A percentile compares a stretch with the other conserved stretches of the same genome.
phyloP scores from a whole-genome alignment of 1,140 invertebrate species.

The Oreohelix idahoensis region DNA sequence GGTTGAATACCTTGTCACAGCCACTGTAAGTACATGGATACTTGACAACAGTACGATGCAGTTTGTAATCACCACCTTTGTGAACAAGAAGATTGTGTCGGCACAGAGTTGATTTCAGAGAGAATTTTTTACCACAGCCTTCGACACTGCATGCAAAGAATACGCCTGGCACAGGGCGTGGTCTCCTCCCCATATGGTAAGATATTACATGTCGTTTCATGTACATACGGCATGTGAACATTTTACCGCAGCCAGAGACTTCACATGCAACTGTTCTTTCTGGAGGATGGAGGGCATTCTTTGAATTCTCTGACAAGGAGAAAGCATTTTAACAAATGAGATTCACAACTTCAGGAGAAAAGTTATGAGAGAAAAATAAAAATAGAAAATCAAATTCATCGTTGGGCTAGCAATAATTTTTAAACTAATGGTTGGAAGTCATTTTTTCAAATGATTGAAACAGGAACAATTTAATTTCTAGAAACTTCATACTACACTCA shows the following conservation, averaged over 20 bases:
- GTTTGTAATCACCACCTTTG: constrained; percentile 11
- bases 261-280: constrained; percentile 26
- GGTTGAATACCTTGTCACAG: constrained; percentile 12
- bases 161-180: neutral
- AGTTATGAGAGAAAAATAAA: no score
- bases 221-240: constrained; percentile 1
- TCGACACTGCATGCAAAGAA: neutral
- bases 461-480: no score
- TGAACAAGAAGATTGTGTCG: constrained; percentile 12
- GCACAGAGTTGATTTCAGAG: constrained; percentile 10
- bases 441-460: no score
- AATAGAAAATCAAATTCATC: no score
- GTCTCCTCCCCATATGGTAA: constrained; percentile 2
- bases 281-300: constrained; percentile 4
- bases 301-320: constrained; percentile 9
- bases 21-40: constrained; percentile 13
- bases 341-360: no score
- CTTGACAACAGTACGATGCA: constrained; percentile 12
- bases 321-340: neutral
- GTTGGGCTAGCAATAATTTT: no score
- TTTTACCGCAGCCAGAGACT: constrained; percentile 15
- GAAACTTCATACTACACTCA: no score
- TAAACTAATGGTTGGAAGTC: no score
- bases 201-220: constrained; percentile 29
- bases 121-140: constrained; percentile 12